These are phyloP conservation scores for Tridacna crocea DNA, from an alignment of 2,888 invertebrate species.

Conservation along the genomic window DNA sequence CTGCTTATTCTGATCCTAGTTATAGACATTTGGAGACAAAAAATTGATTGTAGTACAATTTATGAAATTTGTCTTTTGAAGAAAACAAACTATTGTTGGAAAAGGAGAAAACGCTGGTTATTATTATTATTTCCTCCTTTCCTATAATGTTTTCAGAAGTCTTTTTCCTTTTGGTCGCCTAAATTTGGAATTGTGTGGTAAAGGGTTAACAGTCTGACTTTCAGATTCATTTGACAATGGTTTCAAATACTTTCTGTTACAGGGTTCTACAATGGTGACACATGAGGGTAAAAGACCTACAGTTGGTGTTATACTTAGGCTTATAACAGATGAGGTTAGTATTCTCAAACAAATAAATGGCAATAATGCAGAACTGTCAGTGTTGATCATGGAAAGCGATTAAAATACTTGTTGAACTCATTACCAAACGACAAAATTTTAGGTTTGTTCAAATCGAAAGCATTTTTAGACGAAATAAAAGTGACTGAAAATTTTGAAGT, in stretches of 20 bases:
- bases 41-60: neutral
- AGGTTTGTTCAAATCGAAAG: too few species aligned
- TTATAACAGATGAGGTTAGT: conserved; percentile 76
- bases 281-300: conserved; percentile 70
- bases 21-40: neutral
- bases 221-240: too few species aligned
- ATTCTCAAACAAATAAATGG: neutral
- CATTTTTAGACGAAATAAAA: too few species aligned
- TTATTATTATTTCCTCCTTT: neutral
- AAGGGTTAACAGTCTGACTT: too few species aligned
- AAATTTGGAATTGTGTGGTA: too few species aligned
- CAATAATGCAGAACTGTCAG: neutral
- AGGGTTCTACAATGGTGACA: conserved; percentile 76
- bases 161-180: too few species aligned
- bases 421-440: too few species aligned
- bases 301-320: conserved; percentile 76
- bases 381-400: too few species aligned
- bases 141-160: neutral
- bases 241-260: conserved; percentile 11
- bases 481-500: too few species aligned
- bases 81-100: neutral
- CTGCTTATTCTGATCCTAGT: neutral
- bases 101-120: neutral
- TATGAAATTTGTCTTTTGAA: neutral
- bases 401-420: too few species aligned